Base-by-base conservation (phyloP, 1,140 invertebrate species). In the Eurosta solidaginis region DNA sequence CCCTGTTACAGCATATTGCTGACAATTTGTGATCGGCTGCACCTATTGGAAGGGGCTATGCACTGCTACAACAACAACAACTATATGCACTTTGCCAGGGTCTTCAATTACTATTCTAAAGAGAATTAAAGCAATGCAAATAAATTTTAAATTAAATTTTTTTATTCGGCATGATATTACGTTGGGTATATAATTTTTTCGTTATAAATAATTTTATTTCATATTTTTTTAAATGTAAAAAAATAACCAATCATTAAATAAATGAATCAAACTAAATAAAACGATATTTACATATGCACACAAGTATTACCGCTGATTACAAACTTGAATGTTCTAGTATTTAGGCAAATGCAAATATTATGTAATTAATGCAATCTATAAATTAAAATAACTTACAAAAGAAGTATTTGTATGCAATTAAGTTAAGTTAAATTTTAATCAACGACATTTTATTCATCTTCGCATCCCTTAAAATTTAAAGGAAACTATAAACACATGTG, bases 231-330 rank as follows among this genome's bases (percentile, higher is more conserved):
- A 17, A 36, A 36, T 54, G 20, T 40, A 68, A 68, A 68, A 10
- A 29, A 54, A 68, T n/a, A 68, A 20, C 17, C 40, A 40, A 40
- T 29, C 59, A 68, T 68, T 68, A 68, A 68, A 68, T 68, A 68
- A 68, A 68, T 68, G 59, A 68, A 68, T 17, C 59, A 40, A 68
- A 68, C 59, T 68, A 68, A 68, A 59, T 29, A 5, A 59, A 59
- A 59, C 12, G 17, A 36, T 40, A 42, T 40, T 47, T n/a, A 17
- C 14, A 68, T n/a, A 5, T 63, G 20, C 59, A 68, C 20, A 40
- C 17, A 68, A 10, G 25, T 1, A 17, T 22, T 7, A 22, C 22
- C 10, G 40, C 20, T 40, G 40, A 25, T 5, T 63, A 36, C 29
- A 63, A 33, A 63, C 29, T 17, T 63, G 27, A 40, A 40, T n/a